Base-by-base conservation (phyloP, 2,113 vertebrate genomes). In the Daphoenositta chrysoptera region DNA sequence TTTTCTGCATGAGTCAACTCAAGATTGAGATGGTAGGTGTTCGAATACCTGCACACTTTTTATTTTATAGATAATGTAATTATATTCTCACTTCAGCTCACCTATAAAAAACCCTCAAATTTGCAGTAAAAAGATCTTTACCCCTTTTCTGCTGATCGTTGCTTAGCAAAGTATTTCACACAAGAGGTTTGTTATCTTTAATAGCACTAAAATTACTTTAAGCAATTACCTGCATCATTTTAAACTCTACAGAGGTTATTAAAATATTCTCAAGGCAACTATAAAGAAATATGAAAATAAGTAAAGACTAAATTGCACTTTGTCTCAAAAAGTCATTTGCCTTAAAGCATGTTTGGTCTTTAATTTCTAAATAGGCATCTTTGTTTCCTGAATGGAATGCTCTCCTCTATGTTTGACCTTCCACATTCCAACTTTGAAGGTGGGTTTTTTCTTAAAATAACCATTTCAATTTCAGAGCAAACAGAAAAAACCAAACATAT, bases 121-220 rank as follows among this genome's bases (percentile, higher is more conserved):
- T 97, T 97, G 93, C 90, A 96, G 88, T 88, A 57, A 94, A 94
- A 89, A 45, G 44, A 95, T 94, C 91, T 92, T 96, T 90, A 87
- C 90, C 13, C 84, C 58, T 95, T 97, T 96, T 97, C 82, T 89
- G 94, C 95, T 97, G 96, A 98, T 97, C 87, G 51, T 91, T 91
- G 94, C 94, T 97, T 95, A 97, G 96, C 92, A 95, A 97, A 97
- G 71, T 94, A 94, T 97, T 97, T 95, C 86, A 95, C 93, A 93
- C 80, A 87, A 95, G 96, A 97, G 95, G 75, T 98, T 97, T 98
- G 96, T 97, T 98, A 97, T 97, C 95, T 97, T 98, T 97, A 97
- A 98, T 95, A 96, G 96, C 85, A 88, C 95, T 97, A 97, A 97
- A 97, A 97, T 97, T 97, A 97, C 97, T 97, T 96, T 96, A 90